These are phyloP conservation scores for Dioctria linearis DNA, from an alignment of 2,888 invertebrate genomes.

Conservation along the genomic window DNA sequence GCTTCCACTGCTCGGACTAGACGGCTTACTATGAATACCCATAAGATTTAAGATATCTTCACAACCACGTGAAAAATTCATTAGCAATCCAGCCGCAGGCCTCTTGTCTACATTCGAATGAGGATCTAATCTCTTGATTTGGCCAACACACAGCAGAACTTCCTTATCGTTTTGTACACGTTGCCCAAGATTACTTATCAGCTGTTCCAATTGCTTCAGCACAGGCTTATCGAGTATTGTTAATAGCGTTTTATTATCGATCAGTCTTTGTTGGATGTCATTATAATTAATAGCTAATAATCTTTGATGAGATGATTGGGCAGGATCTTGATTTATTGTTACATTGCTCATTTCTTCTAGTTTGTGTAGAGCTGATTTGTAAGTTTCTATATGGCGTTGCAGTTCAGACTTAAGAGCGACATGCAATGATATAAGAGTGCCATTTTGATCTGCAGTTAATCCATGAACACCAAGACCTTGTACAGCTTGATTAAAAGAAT, in stretches of 20 bases:
- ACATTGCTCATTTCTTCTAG: slow-evolving; percentile 81
- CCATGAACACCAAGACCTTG: slow-evolving; percentile 92
- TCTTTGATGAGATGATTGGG: slow-evolving; percentile 90
- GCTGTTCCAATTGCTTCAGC: slow-evolving; percentile 80
- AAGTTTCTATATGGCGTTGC: slow-evolving; percentile 86
- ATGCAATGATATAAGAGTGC: slow-evolving; percentile 82
- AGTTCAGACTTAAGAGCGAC: slow-evolving; percentile 88
- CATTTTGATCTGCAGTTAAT: slow-evolving; percentile 78
- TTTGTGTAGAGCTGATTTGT: slow-evolving; percentile 89
- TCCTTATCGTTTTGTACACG: slow-evolving; percentile 94
- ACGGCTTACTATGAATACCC: slow-evolving; percentile 72
- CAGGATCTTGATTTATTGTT: slow-evolving; percentile 80
- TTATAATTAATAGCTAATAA: slow-evolving; percentile 86
- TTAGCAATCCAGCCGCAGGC: slow-evolving; percentile 80
- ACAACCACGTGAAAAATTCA: slow-evolving; percentile 84
- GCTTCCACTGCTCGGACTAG: slow-evolving; percentile 72
- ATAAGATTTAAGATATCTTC: slow-evolving; percentile 84
- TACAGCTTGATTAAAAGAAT: slow-evolving; percentile 86
- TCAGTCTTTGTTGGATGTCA: slow-evolving; percentile 90
- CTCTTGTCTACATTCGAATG: slow-evolving; percentile 77
- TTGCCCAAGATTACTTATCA: slow-evolving; percentile 80
- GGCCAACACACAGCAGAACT: slow-evolving; percentile 81
- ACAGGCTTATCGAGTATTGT: slow-evolving; percentile 88
- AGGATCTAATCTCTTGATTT: slow-evolving; percentile 77
- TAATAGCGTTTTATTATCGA: slow-evolving; percentile 91